Base-by-base conservation (phyloP, 2,113 vertebrate genomes). In the Phrynocephalus versicolor region DNA sequence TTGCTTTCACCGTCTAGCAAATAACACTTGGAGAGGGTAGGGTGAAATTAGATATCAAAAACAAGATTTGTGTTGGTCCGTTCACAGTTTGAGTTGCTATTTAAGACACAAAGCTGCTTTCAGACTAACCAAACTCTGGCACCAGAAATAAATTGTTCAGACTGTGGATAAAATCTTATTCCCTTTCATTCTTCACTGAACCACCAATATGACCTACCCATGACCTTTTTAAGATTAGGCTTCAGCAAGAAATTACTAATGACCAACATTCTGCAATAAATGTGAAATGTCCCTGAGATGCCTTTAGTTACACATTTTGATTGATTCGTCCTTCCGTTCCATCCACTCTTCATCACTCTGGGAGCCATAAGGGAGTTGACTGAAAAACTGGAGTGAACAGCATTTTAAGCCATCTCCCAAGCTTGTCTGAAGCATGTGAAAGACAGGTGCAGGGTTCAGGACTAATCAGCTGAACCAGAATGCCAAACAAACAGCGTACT, bases 171-270 rank as follows among this genome's bases (percentile, higher is more conserved):
- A 76, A 87, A 71, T 2, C 39, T 76, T 82, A 79, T 51, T 73
- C 86, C 62, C 73, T 86, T 55, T 83, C 91, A 88, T 80, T 55
- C 79, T 87, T 35, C n/a, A 2, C 72, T 79, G 82, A 65, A 79
- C 82, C 33, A 76, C 12, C 64, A 85, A 79, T 84, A 0, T 90
- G 85, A 91, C 80, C 82, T 51, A 55, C 33, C 7, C 1, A 0
- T 73, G 87, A 65, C 35, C 7, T 0, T 73, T 75, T 84, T 58
- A 71, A 88, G 73, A 85, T 85, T 82, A 81, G 75, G 57, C 72
- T 79, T 83, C 72, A 62, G 51, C 79, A 90, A 65, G 73, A 85
- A 83, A 73, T 37, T 83, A 58, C 69, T 16, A 62, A 55, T 77
- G 79, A 83, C 41, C 84, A 87, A 30, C 25, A 67, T 30, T 91